A percentile compares a stretch with the other conserved stretches of the same genome.
phyloP scores from a whole-genome alignment of 2,888 invertebrate genomes.

The Poecilobothrus nobilitatus region DNA sequence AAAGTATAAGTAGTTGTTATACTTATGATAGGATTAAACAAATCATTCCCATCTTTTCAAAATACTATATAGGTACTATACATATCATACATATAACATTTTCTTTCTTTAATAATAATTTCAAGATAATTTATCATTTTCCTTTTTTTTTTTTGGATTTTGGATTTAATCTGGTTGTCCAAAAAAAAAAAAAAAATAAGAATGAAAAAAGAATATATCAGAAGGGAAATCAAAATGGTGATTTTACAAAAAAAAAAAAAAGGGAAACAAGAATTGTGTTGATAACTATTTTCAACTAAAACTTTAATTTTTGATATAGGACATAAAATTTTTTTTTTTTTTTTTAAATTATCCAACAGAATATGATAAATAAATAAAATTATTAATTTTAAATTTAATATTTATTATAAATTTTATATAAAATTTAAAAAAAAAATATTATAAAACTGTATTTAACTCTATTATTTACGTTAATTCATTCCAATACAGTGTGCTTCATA shows the following conservation, averaged over 20 bases:
- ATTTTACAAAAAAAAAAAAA: neutral
- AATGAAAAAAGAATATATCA: too few species aligned
- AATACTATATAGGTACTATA: too few species aligned
- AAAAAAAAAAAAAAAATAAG: neutral
- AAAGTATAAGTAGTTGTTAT: too few species aligned
- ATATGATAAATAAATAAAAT: neutral
- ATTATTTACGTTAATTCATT: too few species aligned
- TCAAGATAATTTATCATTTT: conserved; percentile 1
- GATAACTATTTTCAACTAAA: neutral
- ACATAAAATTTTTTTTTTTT: neutral
- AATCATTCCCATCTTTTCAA: too few species aligned
- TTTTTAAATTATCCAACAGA: neutral
- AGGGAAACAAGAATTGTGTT: neutral
- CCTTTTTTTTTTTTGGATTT: neutral
- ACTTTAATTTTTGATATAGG: neutral
- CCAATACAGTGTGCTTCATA: too few species aligned
- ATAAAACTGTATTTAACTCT: too few species aligned
- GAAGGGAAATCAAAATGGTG: neutral
- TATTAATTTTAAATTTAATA: too few species aligned
- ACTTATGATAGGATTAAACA: too few species aligned
- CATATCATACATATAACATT: too few species aligned
- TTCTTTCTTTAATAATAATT: neutral
- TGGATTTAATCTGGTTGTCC: neutral
- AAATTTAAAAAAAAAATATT: too few species aligned
- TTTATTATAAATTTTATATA: too few species aligned